A percentile compares a stretch with the other conserved stretches of the same genome.
phyloP scores from a whole-genome alignment of 1,140 invertebrate species.

The Brachystomella parvula region DNA sequence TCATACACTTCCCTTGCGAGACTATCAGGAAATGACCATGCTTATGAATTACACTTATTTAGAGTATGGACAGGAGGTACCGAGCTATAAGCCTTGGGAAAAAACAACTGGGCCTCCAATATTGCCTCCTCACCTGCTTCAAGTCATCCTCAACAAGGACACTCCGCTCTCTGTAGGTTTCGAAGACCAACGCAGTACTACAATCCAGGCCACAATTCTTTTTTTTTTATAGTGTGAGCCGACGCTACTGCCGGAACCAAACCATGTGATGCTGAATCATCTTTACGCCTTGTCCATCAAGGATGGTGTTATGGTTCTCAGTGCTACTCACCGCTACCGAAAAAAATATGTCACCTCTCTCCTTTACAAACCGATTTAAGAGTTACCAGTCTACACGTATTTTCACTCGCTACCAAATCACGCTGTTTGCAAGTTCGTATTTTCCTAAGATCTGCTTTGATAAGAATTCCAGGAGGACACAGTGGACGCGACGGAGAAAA shows the following conservation, averaged over 20 bases:
- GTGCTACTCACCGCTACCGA: conserved; percentile 90
- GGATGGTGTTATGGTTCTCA: conserved; percentile 98
- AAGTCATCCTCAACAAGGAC: conserved; percentile 99
- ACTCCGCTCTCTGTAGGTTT: conserved; percentile 75
- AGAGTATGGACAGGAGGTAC: conserved; percentile 85
- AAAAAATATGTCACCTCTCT: conserved; percentile 99
- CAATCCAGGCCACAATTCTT: neutral
- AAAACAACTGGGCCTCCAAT: conserved; percentile 90
- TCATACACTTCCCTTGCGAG: conserved; percentile 41
- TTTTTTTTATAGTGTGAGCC: conserved; percentile 76
- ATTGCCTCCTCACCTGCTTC: conserved; percentile 89
- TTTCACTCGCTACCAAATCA: too few relatives aligned
- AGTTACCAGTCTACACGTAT: too few relatives aligned
- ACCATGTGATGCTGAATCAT: conserved; percentile 99
- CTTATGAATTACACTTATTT: conserved; percentile 3
- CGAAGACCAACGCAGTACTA: neutral
- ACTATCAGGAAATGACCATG: neutral
- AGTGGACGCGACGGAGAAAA: too few relatives aligned
- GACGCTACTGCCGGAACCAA: conserved; percentile 94
- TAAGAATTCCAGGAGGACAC: too few relatives aligned
- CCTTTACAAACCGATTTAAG: conserved; percentile 94
- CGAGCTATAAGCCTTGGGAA: conserved; percentile 79
- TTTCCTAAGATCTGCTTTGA: too few relatives aligned
- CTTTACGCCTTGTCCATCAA: conserved; percentile 99
- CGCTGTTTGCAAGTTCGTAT: too few relatives aligned